Base-by-base conservation (phyloP, 2,113 vertebrate genomes). In the Ceyx cyanopectus region DNA sequence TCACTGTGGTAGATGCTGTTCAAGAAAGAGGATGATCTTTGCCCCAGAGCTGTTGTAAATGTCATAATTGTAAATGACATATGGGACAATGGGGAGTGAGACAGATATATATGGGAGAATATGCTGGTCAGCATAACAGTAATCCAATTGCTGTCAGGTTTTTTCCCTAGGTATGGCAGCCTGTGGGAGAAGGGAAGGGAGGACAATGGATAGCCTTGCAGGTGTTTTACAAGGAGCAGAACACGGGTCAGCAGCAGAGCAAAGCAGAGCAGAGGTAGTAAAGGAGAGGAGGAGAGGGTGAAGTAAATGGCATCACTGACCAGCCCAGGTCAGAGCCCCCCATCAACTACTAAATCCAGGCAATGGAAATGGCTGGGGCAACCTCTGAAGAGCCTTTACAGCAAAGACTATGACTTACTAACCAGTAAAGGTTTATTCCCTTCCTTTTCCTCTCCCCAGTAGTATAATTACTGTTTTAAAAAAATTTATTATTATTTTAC, bases 41-140 rank as follows among this genome's bases (percentile, higher is more conserved):
- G 74, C 46, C 78, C 74, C 70, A 80, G 50, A 93, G 67, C 65
- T 90, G 87, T 24, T 87, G 48, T 30, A 83, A 87, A 82, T 16
- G 10, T 54, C 61, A 12, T 12, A 67, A 86, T 10, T 92, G 60
- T 63, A 76, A 79, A 58, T 3, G 4, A 50, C 5, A 5, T 34
- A 56, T 23, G 37, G 60, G 66, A 86, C 58, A 65, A 1, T 0
- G 3, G 48, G 34, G 61, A 70, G 40, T 50, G 41, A 80, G 46
- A n/a, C 24, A 74, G 68, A 62, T 12, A 40, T 3, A 16, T 11
- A 16, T 0, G 3, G 67, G 23, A 83, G 62, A 88, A 73, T 16
- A 69, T 14, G 34, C 20, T 1, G 4, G 86, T 84, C 88, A 93
- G 66, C 40, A 5, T 10, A 65, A 60, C 60, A 69, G 83, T 37